These are phyloP conservation scores for Sinopyrophorus schimmeli DNA, from an alignment of 2,888 invertebrate species.

Conservation along the genomic window DNA sequence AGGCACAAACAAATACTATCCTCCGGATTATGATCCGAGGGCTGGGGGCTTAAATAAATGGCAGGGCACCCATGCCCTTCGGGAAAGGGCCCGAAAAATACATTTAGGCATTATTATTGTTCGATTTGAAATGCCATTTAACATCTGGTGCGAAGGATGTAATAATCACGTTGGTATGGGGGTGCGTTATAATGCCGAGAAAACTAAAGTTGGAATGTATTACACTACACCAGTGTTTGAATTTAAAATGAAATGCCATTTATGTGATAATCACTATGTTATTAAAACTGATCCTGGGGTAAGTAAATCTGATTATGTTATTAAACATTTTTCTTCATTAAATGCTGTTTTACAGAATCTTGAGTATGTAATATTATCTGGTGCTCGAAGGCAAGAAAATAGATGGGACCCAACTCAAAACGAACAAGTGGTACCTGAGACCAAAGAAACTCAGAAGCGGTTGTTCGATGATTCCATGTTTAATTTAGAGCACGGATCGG, in stretches of 20 bases:
- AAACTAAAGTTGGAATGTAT: conserved; percentile 95
- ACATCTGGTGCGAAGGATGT: conserved; percentile 99
- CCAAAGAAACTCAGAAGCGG: conserved; percentile 85
- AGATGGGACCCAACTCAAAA: conserved; percentile 97
- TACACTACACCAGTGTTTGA: conserved; percentile 97
- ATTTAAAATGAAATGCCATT: conserved; percentile 98
- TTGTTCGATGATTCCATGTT: conserved; percentile 98
- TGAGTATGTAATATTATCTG: conserved; percentile 94
- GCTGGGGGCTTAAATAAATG: conserved; percentile 95
- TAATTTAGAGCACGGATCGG: conserved; percentile 88
- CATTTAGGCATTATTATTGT: conserved; percentile 94
- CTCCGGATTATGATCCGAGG: conserved; percentile 97
- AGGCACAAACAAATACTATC: conserved; percentile 97
- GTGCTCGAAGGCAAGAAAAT: conserved; percentile 95
- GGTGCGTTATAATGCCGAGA: conserved; percentile 94
- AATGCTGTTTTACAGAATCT: conserved; percentile 71
- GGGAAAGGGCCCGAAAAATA: conserved; percentile 95
- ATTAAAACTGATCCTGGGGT: conserved; percentile 98
- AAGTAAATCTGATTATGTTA: conserved; percentile 50
- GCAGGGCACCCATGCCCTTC: conserved; percentile 89
- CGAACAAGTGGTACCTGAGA: conserved; percentile 90
- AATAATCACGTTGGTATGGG: conserved; percentile 99
- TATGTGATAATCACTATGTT: conserved; percentile 96
- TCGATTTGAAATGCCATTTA: conserved; percentile 99
- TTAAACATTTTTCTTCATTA: background rate